Conservation (phyloP, 2,113 vertebrate genomes). For the Mormyrus lacerda region DNA sequence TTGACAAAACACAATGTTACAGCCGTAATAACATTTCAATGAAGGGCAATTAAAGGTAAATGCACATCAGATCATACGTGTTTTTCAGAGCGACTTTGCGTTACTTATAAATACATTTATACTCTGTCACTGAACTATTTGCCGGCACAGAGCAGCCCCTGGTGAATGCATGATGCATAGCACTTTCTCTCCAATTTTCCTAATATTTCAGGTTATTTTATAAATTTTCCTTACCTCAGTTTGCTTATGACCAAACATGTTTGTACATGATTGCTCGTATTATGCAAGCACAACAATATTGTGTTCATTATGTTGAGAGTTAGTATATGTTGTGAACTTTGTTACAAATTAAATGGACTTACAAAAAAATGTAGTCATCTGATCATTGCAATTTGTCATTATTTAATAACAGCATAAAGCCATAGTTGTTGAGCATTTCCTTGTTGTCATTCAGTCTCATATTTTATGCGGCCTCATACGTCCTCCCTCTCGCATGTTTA, state of each 20-base stretch:
- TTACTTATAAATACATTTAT: not conserved
- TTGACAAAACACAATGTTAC: not conserved
- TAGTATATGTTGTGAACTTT: not conserved
- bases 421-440: not conserved
- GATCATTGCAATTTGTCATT: not conserved
- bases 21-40: not conserved
- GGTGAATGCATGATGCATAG: not conserved
- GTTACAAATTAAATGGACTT: not conserved
- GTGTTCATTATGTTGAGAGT: not conserved
- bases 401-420: conserved; percentile 12
- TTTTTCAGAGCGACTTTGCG: not conserved
- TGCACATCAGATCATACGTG: not conserved
- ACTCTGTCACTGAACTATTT: not conserved
- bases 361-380: not conserved
- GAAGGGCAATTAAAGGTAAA: not conserved
- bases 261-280: not conserved
- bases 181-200: not conserved
- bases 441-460: not conserved
- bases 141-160: not conserved
- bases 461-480: not conserved
- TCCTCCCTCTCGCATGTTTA: not conserved
- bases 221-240: not conserved
- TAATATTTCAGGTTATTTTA: not conserved
- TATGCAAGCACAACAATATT: not conserved
- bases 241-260: not conserved